Conservation (phyloP, 2,113 vertebrate species). For the Odontophorus gujanensis region DNA sequence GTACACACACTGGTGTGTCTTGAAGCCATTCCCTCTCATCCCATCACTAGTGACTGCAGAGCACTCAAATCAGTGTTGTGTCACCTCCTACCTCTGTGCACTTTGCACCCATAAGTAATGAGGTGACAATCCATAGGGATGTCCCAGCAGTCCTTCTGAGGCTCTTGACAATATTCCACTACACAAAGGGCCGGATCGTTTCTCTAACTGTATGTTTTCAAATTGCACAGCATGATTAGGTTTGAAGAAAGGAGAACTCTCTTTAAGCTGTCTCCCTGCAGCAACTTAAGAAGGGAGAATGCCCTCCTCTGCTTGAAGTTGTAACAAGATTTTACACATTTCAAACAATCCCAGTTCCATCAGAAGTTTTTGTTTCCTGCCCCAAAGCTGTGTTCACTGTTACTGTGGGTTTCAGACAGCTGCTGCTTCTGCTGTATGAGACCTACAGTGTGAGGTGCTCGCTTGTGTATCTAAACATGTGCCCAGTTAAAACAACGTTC, state of each 20-base stretch:
- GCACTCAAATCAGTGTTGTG: not conserved
- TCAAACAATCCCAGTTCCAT: not conserved
- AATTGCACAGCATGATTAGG: not conserved
- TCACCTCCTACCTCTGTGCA: not conserved
- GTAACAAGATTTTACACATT: not conserved
- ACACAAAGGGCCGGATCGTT: not conserved
- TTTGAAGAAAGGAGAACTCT: not conserved
- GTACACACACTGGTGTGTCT: too few relatives aligned
- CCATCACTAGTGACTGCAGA: not conserved
- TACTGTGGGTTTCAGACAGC: not conserved
- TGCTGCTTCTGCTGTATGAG: not conserved
- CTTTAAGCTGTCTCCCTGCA: not conserved
- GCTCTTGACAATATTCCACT: not conserved
- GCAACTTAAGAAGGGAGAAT: not conserved
- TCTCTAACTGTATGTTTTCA: not conserved
- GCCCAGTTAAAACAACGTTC: not conserved
- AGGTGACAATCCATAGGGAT: not conserved
- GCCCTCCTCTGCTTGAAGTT: not conserved
- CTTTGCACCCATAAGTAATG: not conserved
- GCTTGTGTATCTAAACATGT: not conserved
- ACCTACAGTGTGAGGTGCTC: rapidly evolving
- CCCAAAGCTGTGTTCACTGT: rapidly evolving
- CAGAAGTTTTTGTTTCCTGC: not conserved
- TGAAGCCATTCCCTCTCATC: too few relatives aligned
- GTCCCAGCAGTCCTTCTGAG: not conserved